These are phyloP conservation scores for Napeogenes sylphis DNA, from an alignment of 2,888 invertebrate species.

Conservation along the genomic window DNA sequence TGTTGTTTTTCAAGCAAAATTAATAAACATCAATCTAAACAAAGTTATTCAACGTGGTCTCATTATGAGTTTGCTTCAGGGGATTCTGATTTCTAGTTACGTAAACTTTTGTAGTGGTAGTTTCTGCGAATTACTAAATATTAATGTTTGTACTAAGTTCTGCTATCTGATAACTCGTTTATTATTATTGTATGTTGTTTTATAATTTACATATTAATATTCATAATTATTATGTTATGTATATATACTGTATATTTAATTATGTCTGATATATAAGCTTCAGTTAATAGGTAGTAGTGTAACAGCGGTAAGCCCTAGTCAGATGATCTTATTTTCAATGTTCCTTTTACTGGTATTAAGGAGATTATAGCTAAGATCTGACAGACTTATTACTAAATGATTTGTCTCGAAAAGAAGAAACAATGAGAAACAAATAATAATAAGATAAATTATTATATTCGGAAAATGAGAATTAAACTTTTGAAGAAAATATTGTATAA, in stretches of 20 bases:
- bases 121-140: no score
- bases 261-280: no score
- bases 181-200: no score
- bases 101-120: not conserved
- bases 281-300: not conserved
- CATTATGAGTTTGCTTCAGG: not conserved
- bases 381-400: not conserved
- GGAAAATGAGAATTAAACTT: no score
- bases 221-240: no score
- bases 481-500: no score
- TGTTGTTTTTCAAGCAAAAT: not conserved
- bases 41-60: conserved; percentile 1
- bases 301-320: not conserved
- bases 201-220: no score
- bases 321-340: not conserved
- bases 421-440: not conserved
- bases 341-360: not conserved
- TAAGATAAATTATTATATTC: no score
- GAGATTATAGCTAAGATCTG: not conserved
- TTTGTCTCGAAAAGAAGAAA: not conserved
- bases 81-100: not conserved
- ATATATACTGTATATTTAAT: no score
- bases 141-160: no score
- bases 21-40: not conserved
- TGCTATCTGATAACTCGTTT: no score